A percentile compares a stretch with the other conserved stretches of the same genome.
These are phyloP conservation scores for Aselliscus stoliczkanus DNA, from an alignment of 2,797 vertebrate genomes.

Conservation along the genomic window DNA sequence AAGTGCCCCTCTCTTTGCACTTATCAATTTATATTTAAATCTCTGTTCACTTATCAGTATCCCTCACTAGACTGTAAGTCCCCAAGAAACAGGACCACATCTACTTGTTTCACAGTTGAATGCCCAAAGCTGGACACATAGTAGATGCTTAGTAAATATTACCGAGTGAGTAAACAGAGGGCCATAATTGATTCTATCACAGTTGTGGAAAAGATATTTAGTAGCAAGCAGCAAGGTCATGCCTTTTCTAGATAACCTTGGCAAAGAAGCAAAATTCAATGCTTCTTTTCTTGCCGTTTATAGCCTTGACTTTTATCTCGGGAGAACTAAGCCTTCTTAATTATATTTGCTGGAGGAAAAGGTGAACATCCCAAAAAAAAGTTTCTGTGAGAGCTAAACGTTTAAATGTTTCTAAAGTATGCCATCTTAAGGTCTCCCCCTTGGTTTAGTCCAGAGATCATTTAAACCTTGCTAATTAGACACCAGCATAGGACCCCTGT, in stretches of 20 bases:
- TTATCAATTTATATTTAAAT: not conserved
- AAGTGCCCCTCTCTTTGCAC: not conserved
- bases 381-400: not conserved
- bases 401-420: not conserved
- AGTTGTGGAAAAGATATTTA: not conserved
- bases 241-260: not conserved
- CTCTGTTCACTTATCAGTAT: conserved; percentile 39
- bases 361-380: not conserved
- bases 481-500: not conserved
- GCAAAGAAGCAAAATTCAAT: not conserved
- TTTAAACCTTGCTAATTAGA: conserved; percentile 2
- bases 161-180: not conserved
- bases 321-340: not conserved
- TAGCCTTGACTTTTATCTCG: not conserved
- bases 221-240: not conserved
- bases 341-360: conserved; percentile 6
- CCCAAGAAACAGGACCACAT: not conserved
- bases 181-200: not conserved
- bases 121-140: not conserved
- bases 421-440: not conserved
- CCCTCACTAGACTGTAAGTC: not conserved
- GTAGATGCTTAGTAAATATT: not conserved
- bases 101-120: not conserved
- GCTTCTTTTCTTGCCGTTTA: not conserved
- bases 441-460: not conserved